Conservation (phyloP, 2,113 vertebrate species). For the Trematocara unimaculatum region DNA sequence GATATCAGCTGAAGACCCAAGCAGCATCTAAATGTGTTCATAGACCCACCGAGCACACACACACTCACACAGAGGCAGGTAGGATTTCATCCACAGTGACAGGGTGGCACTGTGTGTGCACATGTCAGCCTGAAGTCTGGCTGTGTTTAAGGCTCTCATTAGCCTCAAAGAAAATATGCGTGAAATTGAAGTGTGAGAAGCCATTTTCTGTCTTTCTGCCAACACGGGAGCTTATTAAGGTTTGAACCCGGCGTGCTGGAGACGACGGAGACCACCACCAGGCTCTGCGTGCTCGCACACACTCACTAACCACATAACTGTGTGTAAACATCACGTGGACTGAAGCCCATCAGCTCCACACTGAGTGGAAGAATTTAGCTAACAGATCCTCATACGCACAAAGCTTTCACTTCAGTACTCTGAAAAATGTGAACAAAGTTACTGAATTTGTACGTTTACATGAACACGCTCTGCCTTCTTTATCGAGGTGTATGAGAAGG, state of each 20-base stretch:
- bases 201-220: slow-evolving; percentile 58
- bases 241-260: slow-evolving; percentile 55
- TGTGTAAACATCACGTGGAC: not conserved
- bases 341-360: not conserved
- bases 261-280: slow-evolving; percentile 38
- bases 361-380: not conserved
- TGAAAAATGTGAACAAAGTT: not conserved
- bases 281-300: not conserved
- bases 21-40: not conserved
- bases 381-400: not conserved
- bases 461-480: not conserved
- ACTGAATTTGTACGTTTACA: not conserved
- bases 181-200: slow-evolving; percentile 75
- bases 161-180: slow-evolving; percentile 76
- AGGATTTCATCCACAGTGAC: slow-evolving; percentile 75
- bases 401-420: not conserved
- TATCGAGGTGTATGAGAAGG: not conserved
- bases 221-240: slow-evolving; percentile 65
- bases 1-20: not conserved
- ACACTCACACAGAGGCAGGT: slow-evolving; percentile 53
- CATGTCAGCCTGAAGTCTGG: slow-evolving; percentile 75
- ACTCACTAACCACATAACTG: not conserved
- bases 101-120: slow-evolving; percentile 75
- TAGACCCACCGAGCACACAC: not conserved
- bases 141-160: slow-evolving; percentile 78